phyloP scores from a whole-genome alignment of 1,140 invertebrate species.

The Spodoptera frugiperda region DNA sequence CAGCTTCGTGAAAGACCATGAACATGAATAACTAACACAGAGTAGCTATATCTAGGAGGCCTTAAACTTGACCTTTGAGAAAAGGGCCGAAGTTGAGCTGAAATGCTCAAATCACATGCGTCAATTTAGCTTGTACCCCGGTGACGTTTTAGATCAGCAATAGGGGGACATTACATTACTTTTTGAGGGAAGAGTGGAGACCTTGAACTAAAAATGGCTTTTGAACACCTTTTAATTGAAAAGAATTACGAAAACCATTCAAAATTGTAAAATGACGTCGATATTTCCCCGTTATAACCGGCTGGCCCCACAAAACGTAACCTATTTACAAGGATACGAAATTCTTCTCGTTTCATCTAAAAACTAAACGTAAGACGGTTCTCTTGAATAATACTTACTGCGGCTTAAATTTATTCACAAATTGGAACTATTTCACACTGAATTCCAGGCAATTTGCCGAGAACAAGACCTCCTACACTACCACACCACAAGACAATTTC shows the following conservation, averaged over 20 bases:
- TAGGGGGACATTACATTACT: neutral
- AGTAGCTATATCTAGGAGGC: slow-evolving; percentile 48
- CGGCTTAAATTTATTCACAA: slow-evolving; percentile 57
- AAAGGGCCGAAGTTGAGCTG: slow-evolving; percentile 64
- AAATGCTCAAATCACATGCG: slow-evolving; percentile 69
- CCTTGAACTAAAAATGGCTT: neutral
- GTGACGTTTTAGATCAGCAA: slow-evolving; percentile 47
- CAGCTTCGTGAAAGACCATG: neutral
- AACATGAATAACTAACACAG: slow-evolving; percentile 6
- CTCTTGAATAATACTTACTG: slow-evolving; percentile 69
- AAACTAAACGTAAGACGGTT: neutral
- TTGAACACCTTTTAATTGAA: slow-evolving; percentile 21
- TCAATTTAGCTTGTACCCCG: slow-evolving; percentile 46
- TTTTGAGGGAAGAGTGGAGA: neutral
- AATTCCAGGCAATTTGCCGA: slow-evolving; percentile 72
- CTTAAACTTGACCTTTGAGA: slow-evolving; percentile 80
- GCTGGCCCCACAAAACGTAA: slow-evolving; percentile 54
- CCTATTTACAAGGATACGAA: slow-evolving; percentile 52
- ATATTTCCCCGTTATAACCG: slow-evolving; percentile 66
- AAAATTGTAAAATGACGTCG: slow-evolving; percentile 79
- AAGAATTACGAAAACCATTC: slow-evolving; percentile 52
- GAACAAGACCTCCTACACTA: slow-evolving; percentile 69
- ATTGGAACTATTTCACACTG: slow-evolving; percentile 63
- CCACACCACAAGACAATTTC: slow-evolving; percentile 81
- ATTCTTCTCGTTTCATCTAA: neutral